Conservation (phyloP, 2,113 vertebrate genomes). For the Anser brachyrhynchus region DNA sequence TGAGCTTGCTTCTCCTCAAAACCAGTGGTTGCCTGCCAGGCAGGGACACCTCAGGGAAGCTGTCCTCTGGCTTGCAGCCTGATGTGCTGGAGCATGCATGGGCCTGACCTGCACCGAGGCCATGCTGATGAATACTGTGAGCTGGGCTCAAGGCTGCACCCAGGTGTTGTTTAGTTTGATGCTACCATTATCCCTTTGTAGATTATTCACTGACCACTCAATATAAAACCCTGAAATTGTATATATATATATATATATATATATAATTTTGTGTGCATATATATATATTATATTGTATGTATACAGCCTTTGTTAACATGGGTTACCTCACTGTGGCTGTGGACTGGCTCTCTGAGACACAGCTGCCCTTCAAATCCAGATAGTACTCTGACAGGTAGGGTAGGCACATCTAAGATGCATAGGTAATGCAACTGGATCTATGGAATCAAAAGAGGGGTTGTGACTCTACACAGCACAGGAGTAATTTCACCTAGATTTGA, state of each 20-base stretch:
- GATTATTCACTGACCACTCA: neutral
- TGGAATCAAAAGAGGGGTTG: neutral
- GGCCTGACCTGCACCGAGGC: neutral
- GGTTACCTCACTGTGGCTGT: neutral
- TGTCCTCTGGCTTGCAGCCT: neutral
- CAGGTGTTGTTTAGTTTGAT: fast-evolving
- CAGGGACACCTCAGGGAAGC: fast-evolving
- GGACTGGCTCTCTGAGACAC: neutral
- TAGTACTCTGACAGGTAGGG: neutral
- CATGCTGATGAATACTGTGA: fast-evolving
- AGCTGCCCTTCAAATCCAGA: neutral
- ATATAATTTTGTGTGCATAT: neutral
- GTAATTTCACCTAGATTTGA: neutral
- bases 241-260: neutral
- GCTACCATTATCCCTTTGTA: neutral
- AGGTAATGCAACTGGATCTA: neutral
- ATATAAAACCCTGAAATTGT: neutral
- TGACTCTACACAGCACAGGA: fast-evolving
- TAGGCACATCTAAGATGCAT: neutral
- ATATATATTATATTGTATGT: neutral
- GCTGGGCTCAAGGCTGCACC: neutral
- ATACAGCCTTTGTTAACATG: neutral
- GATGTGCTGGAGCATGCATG: fast-evolving
- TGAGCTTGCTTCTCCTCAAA: neutral
- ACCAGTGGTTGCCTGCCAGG: neutral